phyloP scores from a whole-genome alignment of 2,888 invertebrate genomes.

The Agonopterix heracliana region DNA sequence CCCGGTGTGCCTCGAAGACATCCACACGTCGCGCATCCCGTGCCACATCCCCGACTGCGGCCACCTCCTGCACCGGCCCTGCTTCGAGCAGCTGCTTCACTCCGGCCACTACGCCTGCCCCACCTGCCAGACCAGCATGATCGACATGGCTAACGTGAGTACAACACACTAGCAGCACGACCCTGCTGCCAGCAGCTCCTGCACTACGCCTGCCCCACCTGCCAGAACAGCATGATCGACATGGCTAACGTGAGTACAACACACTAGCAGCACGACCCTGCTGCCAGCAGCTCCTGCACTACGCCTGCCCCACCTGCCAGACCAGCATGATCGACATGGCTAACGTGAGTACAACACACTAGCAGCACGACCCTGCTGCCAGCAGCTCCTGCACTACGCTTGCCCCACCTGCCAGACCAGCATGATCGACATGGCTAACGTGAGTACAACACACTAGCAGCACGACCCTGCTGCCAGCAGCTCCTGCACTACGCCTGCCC shows the following conservation, averaged over 20 bases:
- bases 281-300: constrained; percentile 88
- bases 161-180: constrained; percentile 75
- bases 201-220: constrained; percentile 92
- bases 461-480: constrained; percentile 91
- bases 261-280: constrained; percentile 88
- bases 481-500: constrained; percentile 91
- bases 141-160: constrained; percentile 84
- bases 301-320: constrained; percentile 92
- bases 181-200: constrained; percentile 89
- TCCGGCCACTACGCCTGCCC: constrained; percentile 95
- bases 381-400: constrained; percentile 87
- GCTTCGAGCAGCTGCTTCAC: constrained; percentile 88
- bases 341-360: constrained; percentile 52
- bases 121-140: constrained; percentile 90
- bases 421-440: constrained; percentile 87
- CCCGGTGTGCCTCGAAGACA: constrained; percentile 92
- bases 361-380: constrained; percentile 91
- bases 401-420: constrained; percentile 94
- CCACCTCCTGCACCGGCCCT: constrained; percentile 89
- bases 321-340: constrained; percentile 92
- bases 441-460: constrained; percentile 72
- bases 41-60: constrained; percentile 89
- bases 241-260: constrained; percentile 81
- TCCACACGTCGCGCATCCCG: constrained; percentile 92
- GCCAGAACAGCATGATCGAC: constrained; percentile 91